Base-by-base conservation (phyloP, 23 tunicate genomes). In the Halocynthia roretzi region DNA sequence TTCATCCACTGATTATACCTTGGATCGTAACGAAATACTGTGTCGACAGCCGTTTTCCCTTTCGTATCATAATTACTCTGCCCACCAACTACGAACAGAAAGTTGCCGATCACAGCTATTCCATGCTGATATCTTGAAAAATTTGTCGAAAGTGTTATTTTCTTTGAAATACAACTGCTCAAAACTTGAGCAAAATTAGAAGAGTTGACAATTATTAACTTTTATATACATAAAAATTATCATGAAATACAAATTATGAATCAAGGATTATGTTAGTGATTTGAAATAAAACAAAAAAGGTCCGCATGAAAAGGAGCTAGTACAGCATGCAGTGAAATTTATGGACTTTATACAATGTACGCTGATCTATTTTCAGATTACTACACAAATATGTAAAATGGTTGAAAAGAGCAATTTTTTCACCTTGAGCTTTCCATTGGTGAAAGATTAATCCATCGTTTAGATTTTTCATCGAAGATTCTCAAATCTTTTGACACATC, bases 31-130 rank as follows among this genome's bases (percentile, higher is more conserved):
- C 99, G 87, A 61, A 88, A 94, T 44, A 94, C 99, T 8, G 99
- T 94, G 62, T 94, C 99, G 15, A 94, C 99, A 5, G 99, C 99
- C 53, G 99, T 94, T 67, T 94, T 94, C 6, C 99, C 99, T 72
- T 94, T 94, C 40, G 99, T 94, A 85, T 94, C 95, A 70, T 94
- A 94, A 56, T 94, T 94, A 72, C 99, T 94, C 67, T 94, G 99
- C 8, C 99, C 99, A 12, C 99, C 99, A 57, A 94, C 99, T 40
- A 94, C 99, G 84, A 94, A 94, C 58, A 94, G 72, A 53, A 94
- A 94, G 71, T 94, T 94, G 11, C 99, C 99, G 51, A 94, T 94
- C 62, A 94, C 99, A 23, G 99, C 99, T 51, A 94, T 94, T n/a
- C 99, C 99, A 72, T 94, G 99, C 71, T 94, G 99, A 53, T 94